A percentile compares a stretch with the other conserved stretches of the same genome.
These are phyloP conservation scores for Agrotis clavis DNA, from an alignment of 2,888 invertebrate genomes.

Conservation along the genomic window DNA sequence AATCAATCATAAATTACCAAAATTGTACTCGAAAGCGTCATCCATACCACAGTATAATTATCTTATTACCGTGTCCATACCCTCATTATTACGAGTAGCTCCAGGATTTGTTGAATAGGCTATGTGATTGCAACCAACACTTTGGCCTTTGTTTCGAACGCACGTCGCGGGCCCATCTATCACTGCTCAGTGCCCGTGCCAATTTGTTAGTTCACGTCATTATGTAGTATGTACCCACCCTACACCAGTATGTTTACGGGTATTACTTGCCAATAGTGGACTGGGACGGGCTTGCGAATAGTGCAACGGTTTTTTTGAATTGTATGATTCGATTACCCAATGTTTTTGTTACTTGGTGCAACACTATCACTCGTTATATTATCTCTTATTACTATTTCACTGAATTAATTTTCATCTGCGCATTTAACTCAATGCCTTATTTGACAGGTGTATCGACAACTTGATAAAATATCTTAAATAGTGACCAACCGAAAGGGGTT, in stretches of 20 bases:
- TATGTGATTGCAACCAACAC: slow-evolving; percentile 87
- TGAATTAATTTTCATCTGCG: too few relatives aligned
- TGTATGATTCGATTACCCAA: slow-evolving; percentile 2
- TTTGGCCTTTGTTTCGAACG: slow-evolving; percentile 86
- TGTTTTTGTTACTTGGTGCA: slow-evolving; percentile 1
- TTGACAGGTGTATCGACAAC: too few relatives aligned
- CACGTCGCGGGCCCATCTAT: slow-evolving; percentile 85
- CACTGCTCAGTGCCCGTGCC: slow-evolving; percentile 81
- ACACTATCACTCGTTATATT: too few relatives aligned
- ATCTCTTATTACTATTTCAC: too few relatives aligned
- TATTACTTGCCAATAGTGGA: slow-evolving; percentile 42
- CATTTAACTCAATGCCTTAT: too few relatives aligned
- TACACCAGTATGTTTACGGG: slow-evolving; percentile 48
- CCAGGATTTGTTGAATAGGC: slow-evolving; percentile 82
- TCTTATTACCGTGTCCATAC: too few relatives aligned
- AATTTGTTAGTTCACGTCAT: slow-evolving; percentile 85
- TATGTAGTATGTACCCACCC: slow-evolving; percentile 76
- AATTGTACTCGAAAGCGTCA: slow-evolving; percentile 51
- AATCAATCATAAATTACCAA: not conserved
- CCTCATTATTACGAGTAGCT: slow-evolving; percentile 64
- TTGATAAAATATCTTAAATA: too few relatives aligned
- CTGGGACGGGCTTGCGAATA: slow-evolving; percentile 23
- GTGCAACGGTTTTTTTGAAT: slow-evolving; percentile 28
- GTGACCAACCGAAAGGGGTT: too few relatives aligned
- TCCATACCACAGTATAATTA: too few relatives aligned